A percentile compares a stretch with the other conserved stretches of the same genome.
Evolutionary conservation across 2,113 vertebrate species (phyloP).

Genomic region (Sitta europaea): DNA sequence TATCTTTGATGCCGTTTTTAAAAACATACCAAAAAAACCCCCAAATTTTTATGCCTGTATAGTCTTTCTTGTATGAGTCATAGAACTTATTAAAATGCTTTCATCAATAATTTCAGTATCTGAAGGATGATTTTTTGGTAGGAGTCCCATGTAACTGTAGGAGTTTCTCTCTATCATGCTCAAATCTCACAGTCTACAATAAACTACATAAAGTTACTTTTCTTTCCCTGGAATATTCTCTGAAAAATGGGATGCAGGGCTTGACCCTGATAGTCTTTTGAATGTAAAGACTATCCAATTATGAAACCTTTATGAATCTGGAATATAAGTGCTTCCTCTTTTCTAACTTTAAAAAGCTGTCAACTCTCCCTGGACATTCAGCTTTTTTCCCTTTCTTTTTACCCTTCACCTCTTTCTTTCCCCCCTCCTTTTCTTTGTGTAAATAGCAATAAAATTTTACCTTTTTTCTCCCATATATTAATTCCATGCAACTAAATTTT

Average conservation of each 20-base stretch:
- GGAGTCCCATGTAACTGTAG: neutral
- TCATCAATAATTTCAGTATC: neutral
- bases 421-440: rapidly evolving
- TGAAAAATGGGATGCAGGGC: neutral
- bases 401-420: neutral
- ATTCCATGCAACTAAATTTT: neutral
- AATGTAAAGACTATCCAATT: neutral
- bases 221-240: neutral
- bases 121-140: neutral
- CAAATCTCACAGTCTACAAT: neutral
- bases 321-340: neutral
- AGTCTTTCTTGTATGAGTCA: neutral
- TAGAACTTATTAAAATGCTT: neutral
- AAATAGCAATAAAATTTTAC: neutral
- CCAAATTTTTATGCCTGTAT: neutral
- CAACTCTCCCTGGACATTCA: neutral
- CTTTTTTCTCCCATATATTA: neutral
- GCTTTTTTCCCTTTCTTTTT: neutral
- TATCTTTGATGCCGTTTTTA: neutral
- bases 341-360: neutral
- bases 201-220: neutral
- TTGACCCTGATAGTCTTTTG: neutral
- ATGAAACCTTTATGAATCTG: neutral
- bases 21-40: rapidly evolving
- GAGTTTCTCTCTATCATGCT: neutral